These are phyloP conservation scores for Caradrina kadenii DNA, from an alignment of 2,888 invertebrate species.

Conservation along the genomic window DNA sequence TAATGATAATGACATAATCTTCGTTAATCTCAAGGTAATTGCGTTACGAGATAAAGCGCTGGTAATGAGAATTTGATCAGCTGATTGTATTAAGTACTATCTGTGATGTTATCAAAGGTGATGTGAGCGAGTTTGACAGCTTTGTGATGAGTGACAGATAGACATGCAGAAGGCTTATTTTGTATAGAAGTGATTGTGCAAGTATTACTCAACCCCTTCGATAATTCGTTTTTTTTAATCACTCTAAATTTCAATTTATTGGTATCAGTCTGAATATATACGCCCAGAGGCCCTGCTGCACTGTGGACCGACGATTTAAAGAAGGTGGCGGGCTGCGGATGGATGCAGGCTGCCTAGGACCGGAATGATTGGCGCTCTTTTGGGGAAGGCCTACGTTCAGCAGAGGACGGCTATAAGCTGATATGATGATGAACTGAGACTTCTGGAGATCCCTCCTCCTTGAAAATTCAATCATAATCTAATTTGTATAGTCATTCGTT, in stretches of 20 bases:
- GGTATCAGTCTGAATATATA: no score
- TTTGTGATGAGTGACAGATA: not conserved
- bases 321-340: no score
- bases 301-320: no score
- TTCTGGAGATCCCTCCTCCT: slow-evolving; percentile 14
- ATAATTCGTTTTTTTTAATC: no score
- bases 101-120: slow-evolving; percentile 38
- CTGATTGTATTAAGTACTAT: slow-evolving; percentile 46
- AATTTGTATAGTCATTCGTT: slow-evolving; percentile 40
- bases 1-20: slow-evolving; percentile 45
- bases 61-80: slow-evolving; percentile 39
- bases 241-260: no score
- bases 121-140: slow-evolving; percentile 19
- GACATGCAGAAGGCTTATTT: slow-evolving; percentile 4
- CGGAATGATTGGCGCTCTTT: no score
- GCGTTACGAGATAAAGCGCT: slow-evolving; percentile 33
- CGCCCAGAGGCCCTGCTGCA: no score
- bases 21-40: slow-evolving; percentile 41
- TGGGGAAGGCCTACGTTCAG: no score
- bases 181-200: no score
- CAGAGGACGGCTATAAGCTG: no score
- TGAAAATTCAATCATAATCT: slow-evolving; percentile 28
- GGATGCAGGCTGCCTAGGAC: no score
- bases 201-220: no score
- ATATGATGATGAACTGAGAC: not conserved